These are phyloP conservation scores for Rhinoderma darwinii DNA, from an alignment of 2,113 vertebrate species.

Conservation along the genomic window DNA sequence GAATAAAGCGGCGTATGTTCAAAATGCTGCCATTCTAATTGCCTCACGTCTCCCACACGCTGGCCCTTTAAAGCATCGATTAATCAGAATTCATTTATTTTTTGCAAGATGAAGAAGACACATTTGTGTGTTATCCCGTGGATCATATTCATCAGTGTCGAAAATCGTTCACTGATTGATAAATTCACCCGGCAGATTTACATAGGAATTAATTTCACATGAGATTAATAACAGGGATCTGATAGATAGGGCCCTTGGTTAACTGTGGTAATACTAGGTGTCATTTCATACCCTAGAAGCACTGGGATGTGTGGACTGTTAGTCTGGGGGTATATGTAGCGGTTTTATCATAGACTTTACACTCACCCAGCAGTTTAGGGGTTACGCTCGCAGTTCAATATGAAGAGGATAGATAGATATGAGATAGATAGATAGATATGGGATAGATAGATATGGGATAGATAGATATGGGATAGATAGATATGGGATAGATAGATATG, in stretches of 20 bases:
- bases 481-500: not conserved
- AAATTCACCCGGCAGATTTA: not conserved
- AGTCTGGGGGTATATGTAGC: not conserved
- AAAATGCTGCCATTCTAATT: not conserved
- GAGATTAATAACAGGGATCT: constrained; percentile 14
- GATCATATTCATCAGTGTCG: constrained; percentile 28
- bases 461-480: not conserved
- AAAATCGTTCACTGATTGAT: constrained; percentile 23
- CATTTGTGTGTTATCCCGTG: not conserved
- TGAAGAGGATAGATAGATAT: not conserved
- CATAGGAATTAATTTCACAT: constrained; percentile 20
- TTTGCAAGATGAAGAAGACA: not conserved
- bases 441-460: not conserved
- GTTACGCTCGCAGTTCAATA: not conserved
- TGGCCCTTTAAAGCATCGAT: not conserved
- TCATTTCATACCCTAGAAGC: not conserved
- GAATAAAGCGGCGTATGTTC: not conserved
- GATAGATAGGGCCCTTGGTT: not conserved
- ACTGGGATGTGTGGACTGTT: not conserved
- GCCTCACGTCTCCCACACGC: not conserved
- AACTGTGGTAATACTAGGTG: not conserved
- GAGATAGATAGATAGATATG: too few species aligned
- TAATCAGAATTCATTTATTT: constrained; percentile 3
- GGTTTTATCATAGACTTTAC: not conserved
- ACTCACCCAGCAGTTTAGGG: not conserved